These are phyloP conservation scores for Allophyes oxyacanthae DNA, from an alignment of 2,888 invertebrate genomes.

Conservation along the genomic window DNA sequence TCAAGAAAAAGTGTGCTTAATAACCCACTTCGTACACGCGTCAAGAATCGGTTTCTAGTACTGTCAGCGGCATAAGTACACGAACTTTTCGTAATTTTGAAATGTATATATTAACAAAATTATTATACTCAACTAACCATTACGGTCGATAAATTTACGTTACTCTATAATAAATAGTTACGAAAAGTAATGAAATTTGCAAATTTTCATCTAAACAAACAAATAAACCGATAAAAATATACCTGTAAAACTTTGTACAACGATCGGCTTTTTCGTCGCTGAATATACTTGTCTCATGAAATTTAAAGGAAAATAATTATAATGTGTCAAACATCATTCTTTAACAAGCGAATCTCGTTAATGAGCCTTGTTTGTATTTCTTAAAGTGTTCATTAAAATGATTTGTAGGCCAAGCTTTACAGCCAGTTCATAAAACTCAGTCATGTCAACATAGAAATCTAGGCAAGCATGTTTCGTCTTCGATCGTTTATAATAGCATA, in stretches of 20 bases:
- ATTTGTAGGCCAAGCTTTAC: slow-evolving; percentile 18
- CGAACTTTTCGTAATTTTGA: too few relatives aligned
- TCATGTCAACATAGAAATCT: slow-evolving; percentile 51
- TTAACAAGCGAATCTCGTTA: slow-evolving; percentile 30
- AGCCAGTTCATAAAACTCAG: slow-evolving; percentile 19
- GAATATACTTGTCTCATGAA: slow-evolving; percentile 27
- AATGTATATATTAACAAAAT: too few relatives aligned
- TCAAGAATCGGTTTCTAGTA: slow-evolving; percentile 24
- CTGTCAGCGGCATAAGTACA: too few relatives aligned
- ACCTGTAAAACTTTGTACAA: too few relatives aligned
- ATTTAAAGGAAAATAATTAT: slow-evolving; percentile 30
- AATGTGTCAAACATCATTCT: slow-evolving; percentile 23
- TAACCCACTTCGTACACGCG: slow-evolving; percentile 20
- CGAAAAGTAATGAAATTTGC: too few relatives aligned
- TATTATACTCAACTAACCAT: too few relatives aligned
- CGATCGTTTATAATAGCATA: slow-evolving; percentile 42
- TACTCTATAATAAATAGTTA: too few relatives aligned
- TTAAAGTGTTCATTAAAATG: slow-evolving; percentile 31
- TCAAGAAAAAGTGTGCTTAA: slow-evolving; percentile 43
- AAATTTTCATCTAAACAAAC: too few relatives aligned
- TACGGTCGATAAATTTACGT: too few relatives aligned
- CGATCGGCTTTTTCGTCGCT: too few relatives aligned
- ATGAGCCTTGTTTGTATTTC: slow-evolving; percentile 15
- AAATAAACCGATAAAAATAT: too few relatives aligned
- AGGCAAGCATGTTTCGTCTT: slow-evolving; percentile 52